Evolutionary conservation across 2,888 invertebrate species (phyloP), one percentile per base, ranked within the genome.

Genomic region (Coenonympha arcania): DNA sequence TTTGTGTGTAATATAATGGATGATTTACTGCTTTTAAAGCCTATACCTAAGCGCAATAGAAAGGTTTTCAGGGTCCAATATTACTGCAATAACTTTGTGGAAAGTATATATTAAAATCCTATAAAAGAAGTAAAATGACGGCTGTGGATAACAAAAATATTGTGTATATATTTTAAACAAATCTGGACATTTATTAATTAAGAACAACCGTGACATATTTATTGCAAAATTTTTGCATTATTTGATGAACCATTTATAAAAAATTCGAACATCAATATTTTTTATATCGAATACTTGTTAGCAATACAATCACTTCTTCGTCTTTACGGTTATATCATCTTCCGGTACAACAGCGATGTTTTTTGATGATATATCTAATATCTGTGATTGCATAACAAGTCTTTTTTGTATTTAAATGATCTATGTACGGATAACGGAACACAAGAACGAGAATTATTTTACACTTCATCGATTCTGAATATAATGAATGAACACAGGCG

Each of bases 401-500:
- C n/a, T 19, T 45, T 44, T 47, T 51, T 44, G 6, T 9, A 26
- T 46, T 37, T 30, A 33, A 20, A 20, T 44, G 24, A 41, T 45
- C 46, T 31, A 28, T 40, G 47, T 40, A 37, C 41, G 11, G 34
- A 50, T 50, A 55, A 55, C 55, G 53, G 50, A 55, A 53, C 48
- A 48, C 50, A 48, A 45, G 47, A 50, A 40, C 39, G 45, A 31
- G 26, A 45, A 39, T 44, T 36, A 53, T 45, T 55, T 53, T 44
- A 41, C 40, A 44, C 55, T 50, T 49, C 55, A 49, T 50, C 42
- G 53, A 28, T 53, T 53, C 53, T 50, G 43, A 53, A 52, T 53
- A 50, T 55, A 53, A 50, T 55, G 53, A 55, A 55, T 53, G 50
- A 50, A 44, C 13, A 53, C 18, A 46, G 42, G 13, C 28, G 49